Evolutionary conservation across 2,888 invertebrate genomes (phyloP).

Genomic region (Drosophila longiperda): DNA sequence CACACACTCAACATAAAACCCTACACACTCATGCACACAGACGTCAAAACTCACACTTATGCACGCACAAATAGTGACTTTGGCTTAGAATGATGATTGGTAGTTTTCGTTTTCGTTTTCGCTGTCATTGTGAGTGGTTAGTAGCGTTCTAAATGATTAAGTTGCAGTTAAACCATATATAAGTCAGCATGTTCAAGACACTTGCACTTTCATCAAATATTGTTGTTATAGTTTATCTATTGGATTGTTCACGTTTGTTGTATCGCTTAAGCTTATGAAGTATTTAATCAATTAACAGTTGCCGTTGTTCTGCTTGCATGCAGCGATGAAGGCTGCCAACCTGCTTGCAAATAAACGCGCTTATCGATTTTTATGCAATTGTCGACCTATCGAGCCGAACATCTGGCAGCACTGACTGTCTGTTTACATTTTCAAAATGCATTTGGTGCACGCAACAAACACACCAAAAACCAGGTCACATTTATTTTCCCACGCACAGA

Average conservation of each 20-base stretch:
- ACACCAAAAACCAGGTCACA: slow-evolving; percentile 25
- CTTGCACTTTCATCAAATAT: slow-evolving; percentile 26
- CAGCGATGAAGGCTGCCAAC: slow-evolving; percentile 45
- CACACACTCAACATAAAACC: slow-evolving; percentile 28
- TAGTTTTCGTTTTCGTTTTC: slow-evolving; percentile 60
- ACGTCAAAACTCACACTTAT: slow-evolving; percentile 13
- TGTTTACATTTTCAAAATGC: slow-evolving; percentile 40
- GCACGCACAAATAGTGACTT: slow-evolving; percentile 42
- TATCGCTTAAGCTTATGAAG: slow-evolving; percentile 34
- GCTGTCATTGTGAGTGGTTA: slow-evolving; percentile 28
- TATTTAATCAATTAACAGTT: slow-evolving; percentile 63
- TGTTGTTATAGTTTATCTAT: slow-evolving; percentile 4
- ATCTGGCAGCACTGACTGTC: slow-evolving; percentile 36
- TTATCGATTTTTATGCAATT: slow-evolving; percentile 35
- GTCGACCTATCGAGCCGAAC: slow-evolving; percentile 21
- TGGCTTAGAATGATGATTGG: slow-evolving; percentile 66
- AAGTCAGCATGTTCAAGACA: slow-evolving; percentile 8
- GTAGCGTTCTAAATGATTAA: slow-evolving; percentile 10
- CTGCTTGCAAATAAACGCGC: slow-evolving; percentile 6
- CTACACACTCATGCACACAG: slow-evolving; percentile 28
- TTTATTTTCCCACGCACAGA: not conserved
- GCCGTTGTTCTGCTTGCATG: slow-evolving; percentile 52
- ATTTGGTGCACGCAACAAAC: slow-evolving; percentile 13
- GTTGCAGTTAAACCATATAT: not conserved
- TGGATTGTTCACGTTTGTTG: slow-evolving; percentile 18